Conservation (phyloP, 2,113 vertebrate genomes). For the Tupaia chinensis region DNA sequence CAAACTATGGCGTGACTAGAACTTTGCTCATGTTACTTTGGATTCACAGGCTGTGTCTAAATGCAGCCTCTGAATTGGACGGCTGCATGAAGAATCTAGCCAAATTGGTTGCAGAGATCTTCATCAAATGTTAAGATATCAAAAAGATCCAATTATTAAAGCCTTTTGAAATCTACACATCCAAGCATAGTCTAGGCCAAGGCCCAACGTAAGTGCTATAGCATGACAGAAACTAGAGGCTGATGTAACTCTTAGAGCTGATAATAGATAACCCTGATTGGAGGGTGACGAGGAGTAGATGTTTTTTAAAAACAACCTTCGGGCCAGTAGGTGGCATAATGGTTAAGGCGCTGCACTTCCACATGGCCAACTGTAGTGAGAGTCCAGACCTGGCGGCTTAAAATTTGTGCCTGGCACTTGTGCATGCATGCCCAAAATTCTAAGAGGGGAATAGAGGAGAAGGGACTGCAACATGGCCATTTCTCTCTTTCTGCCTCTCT, state of each 20-base stretch:
- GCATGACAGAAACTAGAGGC: constrained; percentile 50
- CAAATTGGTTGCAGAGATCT: constrained; percentile 75
- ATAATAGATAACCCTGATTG: constrained; percentile 13
- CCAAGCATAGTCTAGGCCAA: constrained; percentile 52
- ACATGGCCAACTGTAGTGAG: too few relatives aligned
- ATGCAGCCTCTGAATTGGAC: constrained; percentile 79
- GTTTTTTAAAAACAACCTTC: neutral
- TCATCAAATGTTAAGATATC: constrained; percentile 79
- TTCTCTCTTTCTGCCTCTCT: too few relatives aligned
- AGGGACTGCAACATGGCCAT: too few relatives aligned
- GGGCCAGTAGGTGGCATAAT: too few relatives aligned
- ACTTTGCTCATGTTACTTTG: constrained; percentile 84
- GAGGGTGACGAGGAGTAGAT: neutral
- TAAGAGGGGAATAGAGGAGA: too few relatives aligned
- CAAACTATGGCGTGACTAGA: constrained; percentile 82
- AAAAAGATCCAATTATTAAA: constrained; percentile 78
- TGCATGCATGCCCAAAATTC: too few relatives aligned
- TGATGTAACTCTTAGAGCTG: neutral
- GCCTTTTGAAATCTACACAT: constrained; percentile 59
- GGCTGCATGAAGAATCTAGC: constrained; percentile 61
- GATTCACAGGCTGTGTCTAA: constrained; percentile 82
- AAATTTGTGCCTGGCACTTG: too few relatives aligned
- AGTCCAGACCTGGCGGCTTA: too few relatives aligned
- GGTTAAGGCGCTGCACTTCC: too few relatives aligned
- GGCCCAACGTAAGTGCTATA: constrained; percentile 31